Conservation (phyloP, 1,140 invertebrate species). For the Conus betulinus region DNA sequence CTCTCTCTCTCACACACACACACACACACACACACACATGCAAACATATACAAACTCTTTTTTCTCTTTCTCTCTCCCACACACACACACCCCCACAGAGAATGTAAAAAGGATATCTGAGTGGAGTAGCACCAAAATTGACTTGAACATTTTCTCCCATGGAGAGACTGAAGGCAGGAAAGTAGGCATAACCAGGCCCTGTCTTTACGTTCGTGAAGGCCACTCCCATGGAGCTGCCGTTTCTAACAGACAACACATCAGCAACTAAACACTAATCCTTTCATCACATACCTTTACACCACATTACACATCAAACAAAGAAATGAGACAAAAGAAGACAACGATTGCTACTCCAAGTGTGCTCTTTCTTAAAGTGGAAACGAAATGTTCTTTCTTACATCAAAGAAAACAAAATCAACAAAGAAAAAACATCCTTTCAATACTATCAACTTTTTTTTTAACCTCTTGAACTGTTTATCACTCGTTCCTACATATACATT, state of each 20-base stretch:
- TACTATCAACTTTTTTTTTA: too few species aligned
- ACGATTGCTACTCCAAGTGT: too few species aligned
- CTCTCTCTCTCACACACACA: not conserved
- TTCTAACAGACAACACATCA: conserved; percentile 77
- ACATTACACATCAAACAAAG: too few species aligned
- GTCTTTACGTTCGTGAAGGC: conserved; percentile 84
- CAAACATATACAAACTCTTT: not conserved
- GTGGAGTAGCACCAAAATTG: conserved; percentile 86
- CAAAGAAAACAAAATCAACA: too few species aligned
- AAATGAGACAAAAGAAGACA: too few species aligned
- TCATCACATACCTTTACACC: too few species aligned
- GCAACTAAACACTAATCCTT: too few species aligned
- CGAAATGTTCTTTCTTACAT: too few species aligned
- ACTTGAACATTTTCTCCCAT: conserved; percentile 85
- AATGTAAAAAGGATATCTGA: conserved; percentile 73
- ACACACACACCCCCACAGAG: not conserved
- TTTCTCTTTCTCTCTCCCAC: not conserved
- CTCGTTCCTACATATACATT: too few species aligned
- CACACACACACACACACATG: not conserved
- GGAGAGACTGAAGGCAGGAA: conserved; percentile 85
- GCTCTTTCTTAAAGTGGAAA: too few species aligned
- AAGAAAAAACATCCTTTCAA: too few species aligned
- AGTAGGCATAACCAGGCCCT: conserved; percentile 86
- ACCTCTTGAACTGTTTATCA: too few species aligned
- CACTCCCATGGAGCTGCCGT: conserved; percentile 84